Percentiles rank a stretch among this genome's conserved stretches.
phyloP scores from a whole-genome alignment of 2,113 vertebrate species.

The Thermophis baileyi region DNA sequence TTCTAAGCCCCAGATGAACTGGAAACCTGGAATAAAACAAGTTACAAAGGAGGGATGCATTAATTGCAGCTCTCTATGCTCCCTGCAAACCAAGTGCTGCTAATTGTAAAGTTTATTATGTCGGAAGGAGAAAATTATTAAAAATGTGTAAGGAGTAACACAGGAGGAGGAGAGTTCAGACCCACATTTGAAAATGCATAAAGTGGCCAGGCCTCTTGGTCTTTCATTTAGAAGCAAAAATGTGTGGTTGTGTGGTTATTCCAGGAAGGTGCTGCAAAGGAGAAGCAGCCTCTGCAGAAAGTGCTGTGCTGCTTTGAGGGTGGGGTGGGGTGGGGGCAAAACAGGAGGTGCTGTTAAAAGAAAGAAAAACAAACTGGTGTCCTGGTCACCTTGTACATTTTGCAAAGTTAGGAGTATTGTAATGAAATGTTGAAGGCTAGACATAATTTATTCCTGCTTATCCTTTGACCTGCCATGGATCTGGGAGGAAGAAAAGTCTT shows the following conservation, averaged over 20 bases:
- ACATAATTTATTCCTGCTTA: background rate
- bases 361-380: background rate
- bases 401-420: background rate
- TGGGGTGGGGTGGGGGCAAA: background rate
- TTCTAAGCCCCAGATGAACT: background rate
- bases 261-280: background rate
- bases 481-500: background rate
- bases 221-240: background rate
- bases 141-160: background rate
- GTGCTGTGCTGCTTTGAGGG: background rate
- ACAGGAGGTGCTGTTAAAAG: background rate
- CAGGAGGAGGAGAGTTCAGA: background rate
- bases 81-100: background rate
- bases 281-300: background rate
- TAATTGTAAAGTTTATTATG: background rate
- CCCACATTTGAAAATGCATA: background rate
- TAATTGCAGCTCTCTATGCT: background rate
- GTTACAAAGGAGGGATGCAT: background rate
- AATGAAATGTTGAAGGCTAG: background rate
- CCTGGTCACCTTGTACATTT: background rate
- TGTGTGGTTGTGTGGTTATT: background rate
- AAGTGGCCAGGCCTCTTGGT: background rate
- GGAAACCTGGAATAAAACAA: background rate
- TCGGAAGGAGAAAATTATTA: background rate
- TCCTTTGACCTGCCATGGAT: background rate